Percentiles rank a stretch among this genome's conserved stretches.
phyloP scores from a whole-genome alignment of 2,113 vertebrate species.

The Sula dactylatra region DNA sequence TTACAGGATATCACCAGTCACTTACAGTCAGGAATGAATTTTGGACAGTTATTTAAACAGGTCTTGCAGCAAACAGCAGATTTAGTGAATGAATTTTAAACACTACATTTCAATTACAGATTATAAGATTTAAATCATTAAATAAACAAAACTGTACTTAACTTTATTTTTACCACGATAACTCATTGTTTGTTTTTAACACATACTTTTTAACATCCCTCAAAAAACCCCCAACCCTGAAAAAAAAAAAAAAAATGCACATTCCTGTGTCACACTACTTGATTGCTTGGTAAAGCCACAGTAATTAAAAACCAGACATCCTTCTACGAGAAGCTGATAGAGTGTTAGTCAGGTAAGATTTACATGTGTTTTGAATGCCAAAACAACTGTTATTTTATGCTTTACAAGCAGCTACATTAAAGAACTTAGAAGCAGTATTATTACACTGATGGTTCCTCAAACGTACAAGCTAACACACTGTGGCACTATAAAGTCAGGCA shows the following conservation, averaged over 20 bases:
- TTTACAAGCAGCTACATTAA: neutral
- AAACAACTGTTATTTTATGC: neutral
- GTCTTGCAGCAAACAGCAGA: neutral
- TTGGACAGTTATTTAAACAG: neutral
- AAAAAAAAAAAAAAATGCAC: neutral
- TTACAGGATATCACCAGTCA: neutral
- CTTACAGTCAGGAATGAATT: neutral
- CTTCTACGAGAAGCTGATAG: neutral
- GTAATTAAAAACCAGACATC: neutral
- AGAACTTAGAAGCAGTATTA: neutral
- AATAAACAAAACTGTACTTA: neutral
- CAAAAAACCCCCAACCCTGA: neutral
- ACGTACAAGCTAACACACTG: neutral
- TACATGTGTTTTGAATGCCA: neutral
- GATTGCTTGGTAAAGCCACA: neutral
- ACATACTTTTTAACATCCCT: neutral
- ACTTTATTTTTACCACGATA: neutral
- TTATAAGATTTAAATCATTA: neutral
- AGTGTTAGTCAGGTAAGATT: neutral
- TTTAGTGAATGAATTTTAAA: neutral
- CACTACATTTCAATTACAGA: neutral
- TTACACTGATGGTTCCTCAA: neutral
- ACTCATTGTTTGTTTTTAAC: neutral
- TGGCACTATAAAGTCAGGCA: neutral
- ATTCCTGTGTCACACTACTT: neutral